These are phyloP conservation scores for Onchidella celtica DNA, from an alignment of 2,888 invertebrate species.

Conservation along the genomic window DNA sequence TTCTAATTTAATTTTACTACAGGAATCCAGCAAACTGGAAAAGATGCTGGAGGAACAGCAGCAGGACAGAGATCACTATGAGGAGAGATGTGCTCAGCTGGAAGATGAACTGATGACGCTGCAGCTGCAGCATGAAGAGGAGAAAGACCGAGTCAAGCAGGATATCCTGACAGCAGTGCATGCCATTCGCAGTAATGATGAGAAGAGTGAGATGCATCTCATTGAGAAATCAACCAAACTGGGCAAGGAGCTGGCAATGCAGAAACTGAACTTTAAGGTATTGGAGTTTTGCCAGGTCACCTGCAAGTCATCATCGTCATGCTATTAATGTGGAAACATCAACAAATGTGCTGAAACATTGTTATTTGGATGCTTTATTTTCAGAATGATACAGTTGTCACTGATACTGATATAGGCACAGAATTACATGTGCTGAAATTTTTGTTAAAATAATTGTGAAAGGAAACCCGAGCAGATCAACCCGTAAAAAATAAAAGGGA, in stretches of 20 bases:
- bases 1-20: background rate
- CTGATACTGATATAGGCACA: too few relatives aligned
- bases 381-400: too few relatives aligned
- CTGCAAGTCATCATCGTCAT: too few relatives aligned
- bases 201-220: conserved; percentile 65
- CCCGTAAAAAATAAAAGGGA: too few relatives aligned
- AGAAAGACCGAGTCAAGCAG: conserved; percentile 77
- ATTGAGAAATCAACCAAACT: conserved; percentile 64
- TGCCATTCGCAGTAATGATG: conserved; percentile 73
- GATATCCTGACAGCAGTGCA: conserved; percentile 80
- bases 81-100: conserved; percentile 60
- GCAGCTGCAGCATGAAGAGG: conserved; percentile 78
- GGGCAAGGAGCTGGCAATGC: conserved; percentile 66
- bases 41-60: conserved; percentile 67
- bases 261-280: conserved; percentile 68
- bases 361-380: too few relatives aligned
- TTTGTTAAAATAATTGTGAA: too few relatives aligned
- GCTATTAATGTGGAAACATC: too few relatives aligned
- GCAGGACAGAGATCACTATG: conserved; percentile 68
- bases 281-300: too few relatives aligned
- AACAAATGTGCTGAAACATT: too few relatives aligned
- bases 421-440: too few relatives aligned
- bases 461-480: too few relatives aligned
- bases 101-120: conserved; percentile 72
- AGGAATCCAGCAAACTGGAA: conserved; percentile 58